Base-by-base conservation (phyloP, 2,113 vertebrate species). In the Melanocharis versteri region DNA sequence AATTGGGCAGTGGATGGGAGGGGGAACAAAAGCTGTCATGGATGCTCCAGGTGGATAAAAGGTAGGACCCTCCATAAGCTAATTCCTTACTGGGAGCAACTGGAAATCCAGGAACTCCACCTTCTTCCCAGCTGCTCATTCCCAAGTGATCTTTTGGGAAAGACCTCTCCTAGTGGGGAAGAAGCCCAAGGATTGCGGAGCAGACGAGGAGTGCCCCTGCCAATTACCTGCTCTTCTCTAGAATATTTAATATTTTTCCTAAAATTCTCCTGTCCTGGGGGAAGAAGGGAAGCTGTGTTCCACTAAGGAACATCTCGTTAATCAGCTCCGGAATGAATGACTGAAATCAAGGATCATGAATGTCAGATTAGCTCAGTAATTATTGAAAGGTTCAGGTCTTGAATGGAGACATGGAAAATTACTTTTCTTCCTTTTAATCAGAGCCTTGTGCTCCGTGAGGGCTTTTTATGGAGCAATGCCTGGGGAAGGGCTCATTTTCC, bases 301-400 rank as follows among this genome's bases (percentile, higher is more conserved):
- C 72, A 60, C 68, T 35, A 31, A 91, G 87, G 89, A 95, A 92
- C 85, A 90, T 78, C 88, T 88, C 69, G 83, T 96, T 96, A 96
- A 95, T 94, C 88, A 75, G 79, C 42, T 78, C 84, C 16, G 5
- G 68, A 88, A 57, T 64, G 90, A 95, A 81, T 71, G 92, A 73
- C 64, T 88, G 83, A 78, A 95, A 93, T 64, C 71, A 75, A 83
- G 37, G 91, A 95, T 95, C 79, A 54, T 81, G 92, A 95, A 92
- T 89, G 95, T 90, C 95, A 90, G 83, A 95, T 92, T 68, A 96
- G 68, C 76, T 96, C 88, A 92, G 95, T 84, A 96, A 96, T 96
- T 94, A 95, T 91, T 95, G 94, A 96, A 85, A 71, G 60, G 64
- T 68, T 90, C 88, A 68, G 58, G 57, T 68, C 71, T n/a, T 81